phyloP scores from a whole-genome alignment of 2,888 invertebrate species.

The Tiphia femorata region DNA sequence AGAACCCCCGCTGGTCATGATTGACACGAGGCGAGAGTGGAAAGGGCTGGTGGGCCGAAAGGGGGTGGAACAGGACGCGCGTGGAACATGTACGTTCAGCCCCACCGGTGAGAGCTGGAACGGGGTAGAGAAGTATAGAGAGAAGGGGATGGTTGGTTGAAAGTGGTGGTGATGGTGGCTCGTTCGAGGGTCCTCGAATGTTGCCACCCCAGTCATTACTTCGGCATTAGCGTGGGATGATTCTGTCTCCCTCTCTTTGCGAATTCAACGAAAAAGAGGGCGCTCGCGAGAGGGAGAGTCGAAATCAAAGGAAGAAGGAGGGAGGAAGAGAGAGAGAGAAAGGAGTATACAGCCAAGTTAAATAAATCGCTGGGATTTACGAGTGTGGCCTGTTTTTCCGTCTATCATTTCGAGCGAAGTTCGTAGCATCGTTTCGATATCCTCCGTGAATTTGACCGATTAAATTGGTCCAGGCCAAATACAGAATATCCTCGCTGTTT shows the following conservation, averaged over 20 bases:
- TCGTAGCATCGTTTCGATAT: too few relatives aligned
- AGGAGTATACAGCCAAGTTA: conserved; percentile 35
- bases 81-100: conserved; percentile 1
- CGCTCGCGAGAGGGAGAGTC: conserved; percentile 34
- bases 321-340: conserved; percentile 4
- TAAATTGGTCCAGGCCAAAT: too few relatives aligned
- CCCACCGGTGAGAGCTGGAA: not conserved
- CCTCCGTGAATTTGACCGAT: too few relatives aligned
- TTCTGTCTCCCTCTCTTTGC: conserved; percentile 47
- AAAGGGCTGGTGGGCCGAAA: conserved; percentile 1
- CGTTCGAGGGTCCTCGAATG: conserved; percentile 60
- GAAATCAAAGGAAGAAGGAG: conserved; percentile 1
- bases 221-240: conserved; percentile 64
- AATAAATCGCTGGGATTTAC: conserved; percentile 45
- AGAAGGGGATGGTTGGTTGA: conserved; percentile 17
- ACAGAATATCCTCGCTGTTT: too few relatives aligned
- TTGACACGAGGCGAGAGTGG: conserved; percentile 39
- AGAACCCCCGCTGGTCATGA: conserved; percentile 38
- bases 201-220: conserved; percentile 66
- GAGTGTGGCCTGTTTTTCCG: conserved; percentile 19
- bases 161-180: conserved; percentile 37
- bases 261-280: conserved; percentile 42
- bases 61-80: conserved; percentile 3
- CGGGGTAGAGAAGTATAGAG: not conserved
- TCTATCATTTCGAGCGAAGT: too few relatives aligned